phyloP scores from a whole-genome alignment of 2,888 invertebrate genomes.

The Dorcus hopei region DNA sequence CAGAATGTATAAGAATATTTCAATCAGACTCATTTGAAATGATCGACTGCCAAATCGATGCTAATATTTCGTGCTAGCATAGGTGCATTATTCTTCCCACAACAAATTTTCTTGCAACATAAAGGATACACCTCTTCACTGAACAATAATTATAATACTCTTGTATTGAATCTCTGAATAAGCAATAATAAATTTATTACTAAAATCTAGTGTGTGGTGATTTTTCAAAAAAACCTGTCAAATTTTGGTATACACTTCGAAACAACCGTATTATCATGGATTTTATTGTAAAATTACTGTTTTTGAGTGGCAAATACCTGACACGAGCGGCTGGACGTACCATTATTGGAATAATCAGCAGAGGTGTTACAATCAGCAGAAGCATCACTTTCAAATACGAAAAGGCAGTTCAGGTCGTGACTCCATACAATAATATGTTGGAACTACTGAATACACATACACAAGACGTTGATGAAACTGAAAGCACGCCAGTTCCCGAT shows the following conservation, averaged over 20 bases:
- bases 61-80: too few species aligned
- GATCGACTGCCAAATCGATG: too few species aligned
- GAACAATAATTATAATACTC: too few species aligned
- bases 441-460: conserved; percentile 18
- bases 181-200: too few species aligned
- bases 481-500: conserved; percentile 11
- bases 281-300: conserved; percentile 25
- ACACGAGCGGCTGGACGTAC: conserved; percentile 22
- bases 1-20: too few species aligned
- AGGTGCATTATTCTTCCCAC: too few species aligned
- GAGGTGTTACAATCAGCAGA: conserved; percentile 14
- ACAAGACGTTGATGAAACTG: conserved; percentile 2
- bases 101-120: too few species aligned
- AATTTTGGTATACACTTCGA: conserved; percentile 11
- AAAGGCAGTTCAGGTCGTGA: conserved; percentile 16
- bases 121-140: too few species aligned
- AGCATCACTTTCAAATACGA: conserved; percentile 14
- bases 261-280: conserved; percentile 16
- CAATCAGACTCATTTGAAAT: too few species aligned
- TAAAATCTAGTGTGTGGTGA: too few species aligned
- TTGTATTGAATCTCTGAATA: too few species aligned
- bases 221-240: conserved; percentile 9
- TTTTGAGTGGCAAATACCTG: conserved; percentile 25
- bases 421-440: conserved; percentile 22
- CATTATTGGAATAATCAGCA: conserved; percentile 18